Base-by-base conservation (phyloP, 1,140 invertebrate genomes). In the Potamilus streckersoni region DNA sequence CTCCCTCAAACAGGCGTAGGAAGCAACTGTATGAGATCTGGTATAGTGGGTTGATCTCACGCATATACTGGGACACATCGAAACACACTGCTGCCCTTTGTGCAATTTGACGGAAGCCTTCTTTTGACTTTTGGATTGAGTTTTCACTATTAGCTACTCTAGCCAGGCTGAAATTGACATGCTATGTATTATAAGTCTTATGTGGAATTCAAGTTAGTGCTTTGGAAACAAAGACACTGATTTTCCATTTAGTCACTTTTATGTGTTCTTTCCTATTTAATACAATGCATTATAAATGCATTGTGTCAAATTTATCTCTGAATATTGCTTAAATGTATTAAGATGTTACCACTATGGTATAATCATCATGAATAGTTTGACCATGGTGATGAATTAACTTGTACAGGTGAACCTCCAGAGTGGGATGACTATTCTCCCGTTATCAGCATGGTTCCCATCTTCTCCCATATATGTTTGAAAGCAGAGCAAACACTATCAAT, bases 71-170 rank as follows among this genome's bases (percentile, higher is more conserved):
- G 27, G 80, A 83, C 2, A 84, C 85, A 79, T 90, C 85, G 77
- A 89, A 90, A 78, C 88, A 89, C 0, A 89, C 86, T 19, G 89
- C 89, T 27, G 83, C 89, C 62, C 87, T 70, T 57, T 83, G 80
- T 0, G 89, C 89, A 58, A 90, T 86, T 38, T 80, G 76, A 20
- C 87, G 74, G 79, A 83, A 89, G 27, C 82, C 81, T 74, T 90
- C 89, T 64, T 84, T 72, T 0, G 87, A 87, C 72, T 85, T 83
- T 63, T 78, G 69, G 17, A 90, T 86, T 19, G 86, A 82, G 31
- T 75, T 71, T 62, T 86, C 84, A 71, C 76, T 81, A 31, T 73
- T 69, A 16, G 85, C 83, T 17, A 88, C 76, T 64, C 87, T 71
- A 20, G 70, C 68, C 80, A 84, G 82, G 55, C 84, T 85, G 79